Evolutionary conservation across 2,797 vertebrate species (phyloP).

Genomic region (Ciconia nigra): DNA sequence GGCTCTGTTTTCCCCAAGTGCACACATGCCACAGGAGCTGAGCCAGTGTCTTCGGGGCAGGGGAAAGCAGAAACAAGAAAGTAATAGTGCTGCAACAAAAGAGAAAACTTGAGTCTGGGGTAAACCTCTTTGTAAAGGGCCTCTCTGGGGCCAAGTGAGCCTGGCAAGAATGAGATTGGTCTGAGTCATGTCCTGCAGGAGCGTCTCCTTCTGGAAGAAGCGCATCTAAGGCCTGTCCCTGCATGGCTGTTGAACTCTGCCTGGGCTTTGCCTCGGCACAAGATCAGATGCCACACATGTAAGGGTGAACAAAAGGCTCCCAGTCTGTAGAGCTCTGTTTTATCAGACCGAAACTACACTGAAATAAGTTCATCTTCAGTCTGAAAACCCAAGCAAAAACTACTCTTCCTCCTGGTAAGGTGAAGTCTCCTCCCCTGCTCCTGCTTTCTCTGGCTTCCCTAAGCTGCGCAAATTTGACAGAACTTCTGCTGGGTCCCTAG

Average conservation of each 20-base stretch:
- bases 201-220: neutral
- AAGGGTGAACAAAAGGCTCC: neutral
- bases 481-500: neutral
- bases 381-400: neutral
- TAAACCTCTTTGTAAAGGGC: neutral
- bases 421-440: neutral
- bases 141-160: neutral
- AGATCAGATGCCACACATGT: neutral
- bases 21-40: constrained; percentile 13
- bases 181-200: neutral
- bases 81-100: neutral
- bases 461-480: neutral
- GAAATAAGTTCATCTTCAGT: neutral
- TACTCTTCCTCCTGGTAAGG: neutral
- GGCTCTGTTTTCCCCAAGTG: neutral
- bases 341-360: neutral
- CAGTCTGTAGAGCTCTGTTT: neutral
- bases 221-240: neutral
- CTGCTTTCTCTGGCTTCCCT: neutral
- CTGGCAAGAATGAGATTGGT: neutral
- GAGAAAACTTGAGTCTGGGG: neutral
- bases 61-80: neutral
- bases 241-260: neutral
- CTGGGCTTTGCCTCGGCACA: neutral
- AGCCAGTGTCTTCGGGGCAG: constrained; percentile 29